Conservation (phyloP, 2,888 invertebrate genomes). For the Baccha elongata region DNA sequence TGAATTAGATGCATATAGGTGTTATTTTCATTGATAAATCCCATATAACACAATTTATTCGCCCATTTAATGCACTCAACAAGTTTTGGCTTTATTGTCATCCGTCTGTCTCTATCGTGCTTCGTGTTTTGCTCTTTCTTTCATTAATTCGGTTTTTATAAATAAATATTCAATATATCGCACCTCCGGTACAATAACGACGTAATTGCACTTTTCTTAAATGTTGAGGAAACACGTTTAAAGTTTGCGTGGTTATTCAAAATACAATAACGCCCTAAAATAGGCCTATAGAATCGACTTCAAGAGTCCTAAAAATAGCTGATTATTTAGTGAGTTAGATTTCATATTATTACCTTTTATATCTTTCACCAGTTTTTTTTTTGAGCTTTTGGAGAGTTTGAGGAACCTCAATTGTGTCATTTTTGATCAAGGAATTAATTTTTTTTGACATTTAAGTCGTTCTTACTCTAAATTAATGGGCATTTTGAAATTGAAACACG, state of each 20-base stretch:
- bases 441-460: neutral
- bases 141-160: too few relatives aligned
- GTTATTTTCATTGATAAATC: too few relatives aligned
- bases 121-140: too few relatives aligned
- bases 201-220: neutral
- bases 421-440: neutral
- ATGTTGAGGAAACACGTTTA: neutral
- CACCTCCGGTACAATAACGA: neutral
- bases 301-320: neutral
- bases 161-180: too few relatives aligned
- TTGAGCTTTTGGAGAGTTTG: neutral
- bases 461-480: neutral
- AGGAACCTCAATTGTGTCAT: neutral
- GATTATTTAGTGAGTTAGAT: neutral
- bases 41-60: too few relatives aligned
- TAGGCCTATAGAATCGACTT: neutral
- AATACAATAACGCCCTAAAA: neutral
- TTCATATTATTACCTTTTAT: neutral
- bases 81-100: too few relatives aligned
- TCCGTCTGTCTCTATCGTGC: too few relatives aligned
- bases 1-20: too few relatives aligned
- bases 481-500: constrained; percentile 21
- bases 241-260: neutral
- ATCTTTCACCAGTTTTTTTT: neutral
- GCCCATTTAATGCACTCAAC: too few relatives aligned